phyloP scores from a whole-genome alignment of 2,888 invertebrate genomes.

The Linyphia triangularis region DNA sequence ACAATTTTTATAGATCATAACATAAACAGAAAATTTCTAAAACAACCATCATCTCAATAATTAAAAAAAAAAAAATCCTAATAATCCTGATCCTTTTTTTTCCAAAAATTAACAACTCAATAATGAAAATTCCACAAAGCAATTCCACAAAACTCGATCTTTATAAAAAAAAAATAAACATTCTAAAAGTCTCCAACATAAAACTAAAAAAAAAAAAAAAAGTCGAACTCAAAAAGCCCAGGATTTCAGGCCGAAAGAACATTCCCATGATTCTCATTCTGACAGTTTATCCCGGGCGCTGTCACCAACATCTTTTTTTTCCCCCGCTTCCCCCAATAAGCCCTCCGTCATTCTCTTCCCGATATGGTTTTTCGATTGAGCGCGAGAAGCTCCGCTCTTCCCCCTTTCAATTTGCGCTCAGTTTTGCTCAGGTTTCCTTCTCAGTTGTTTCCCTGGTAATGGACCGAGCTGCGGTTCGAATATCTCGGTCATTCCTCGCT shows the following conservation, averaged over 20 bases:
- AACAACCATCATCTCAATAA: no score
- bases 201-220: neutral
- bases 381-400: constrained; percentile 43
- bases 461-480: constrained; percentile 49
- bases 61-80: no score
- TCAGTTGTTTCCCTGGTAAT: constrained; percentile 63
- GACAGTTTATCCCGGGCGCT: constrained; percentile 57
- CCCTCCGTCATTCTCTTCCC: constrained; percentile 34
- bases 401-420: constrained; percentile 52
- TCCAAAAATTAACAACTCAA: no score
- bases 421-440: constrained; percentile 39
- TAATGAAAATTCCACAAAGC: no score
- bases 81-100: no score
- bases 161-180: neutral
- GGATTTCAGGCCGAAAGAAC: constrained; percentile 26
- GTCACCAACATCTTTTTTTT: constrained; percentile 31
- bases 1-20: no score
- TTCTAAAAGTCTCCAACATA: neutral
- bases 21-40: no score
- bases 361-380: constrained; percentile 69
- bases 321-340: constrained; percentile 44
- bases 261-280: constrained; percentile 50
- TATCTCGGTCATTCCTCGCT: constrained; percentile 63
- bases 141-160: no score
- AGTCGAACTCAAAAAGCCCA: neutral